Conservation (phyloP, 1,140 invertebrate genomes). For the Hylaeus volcanicus region DNA sequence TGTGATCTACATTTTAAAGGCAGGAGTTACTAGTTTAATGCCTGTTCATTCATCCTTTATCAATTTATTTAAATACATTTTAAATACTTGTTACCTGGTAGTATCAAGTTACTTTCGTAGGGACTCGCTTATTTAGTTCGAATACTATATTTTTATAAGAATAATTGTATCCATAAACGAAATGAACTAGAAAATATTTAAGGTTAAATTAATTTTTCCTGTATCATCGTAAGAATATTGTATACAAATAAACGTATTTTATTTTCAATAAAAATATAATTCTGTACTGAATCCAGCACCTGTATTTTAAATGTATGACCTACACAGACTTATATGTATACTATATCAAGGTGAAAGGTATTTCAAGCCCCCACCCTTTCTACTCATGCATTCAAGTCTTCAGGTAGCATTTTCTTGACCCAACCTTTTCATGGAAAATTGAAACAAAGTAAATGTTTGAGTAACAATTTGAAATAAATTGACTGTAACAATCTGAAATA, state of each 20-base stretch:
- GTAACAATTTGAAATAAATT: background rate
- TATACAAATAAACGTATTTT: background rate
- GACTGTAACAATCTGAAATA: background rate
- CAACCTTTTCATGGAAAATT: conserved; percentile 18
- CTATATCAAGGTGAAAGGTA: conserved; percentile 10
- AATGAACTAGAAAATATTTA: background rate
- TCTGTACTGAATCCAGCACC: background rate
- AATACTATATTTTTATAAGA: conserved; percentile 11
- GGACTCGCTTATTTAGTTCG: background rate
- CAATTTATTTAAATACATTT: conserved; percentile 13
- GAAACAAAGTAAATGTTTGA: background rate
- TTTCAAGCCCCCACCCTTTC: conserved; percentile 16
- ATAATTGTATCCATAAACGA: background rate
- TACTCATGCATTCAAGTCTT: background rate
- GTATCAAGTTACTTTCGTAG: conserved; percentile 4
- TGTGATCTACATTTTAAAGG: background rate
- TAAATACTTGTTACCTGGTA: background rate
- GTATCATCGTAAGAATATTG: background rate
- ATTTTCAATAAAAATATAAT: background rate
- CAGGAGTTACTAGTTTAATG: background rate
- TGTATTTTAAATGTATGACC: background rate
- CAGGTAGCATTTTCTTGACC: conserved; percentile 9
- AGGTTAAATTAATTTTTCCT: background rate
- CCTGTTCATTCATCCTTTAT: background rate
- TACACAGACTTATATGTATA: too few relatives aligned